Evolutionary conservation across 2,113 vertebrate species (phyloP).

Genomic region (Triplophysa dalaica): DNA sequence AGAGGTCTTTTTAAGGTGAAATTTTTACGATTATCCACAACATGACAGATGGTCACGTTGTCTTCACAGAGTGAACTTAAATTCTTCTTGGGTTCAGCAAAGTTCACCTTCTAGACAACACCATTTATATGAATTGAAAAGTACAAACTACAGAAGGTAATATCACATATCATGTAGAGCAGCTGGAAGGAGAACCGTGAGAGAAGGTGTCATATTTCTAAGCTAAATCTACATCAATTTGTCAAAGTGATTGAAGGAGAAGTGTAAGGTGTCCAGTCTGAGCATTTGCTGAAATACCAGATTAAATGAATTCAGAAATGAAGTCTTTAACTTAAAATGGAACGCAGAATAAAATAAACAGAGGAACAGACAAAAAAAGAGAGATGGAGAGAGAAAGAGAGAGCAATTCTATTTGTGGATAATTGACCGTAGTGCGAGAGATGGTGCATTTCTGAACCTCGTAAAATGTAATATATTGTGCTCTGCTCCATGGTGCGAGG

Average conservation of each 20-base stretch:
- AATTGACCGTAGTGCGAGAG: slow-evolving; percentile 58
- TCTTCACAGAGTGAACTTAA: slow-evolving; percentile 30
- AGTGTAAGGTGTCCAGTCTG: slow-evolving; percentile 42
- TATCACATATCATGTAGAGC: slow-evolving; percentile 45
- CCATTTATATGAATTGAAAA: slow-evolving; percentile 43
- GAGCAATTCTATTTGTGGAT: slow-evolving; percentile 60
- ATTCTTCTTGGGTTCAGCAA: slow-evolving; percentile 34
- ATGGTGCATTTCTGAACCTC: slow-evolving; percentile 64
- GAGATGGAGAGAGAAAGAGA: slow-evolving; percentile 39
- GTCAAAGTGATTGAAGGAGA: slow-evolving; percentile 43
- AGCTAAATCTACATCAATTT: slow-evolving; percentile 42
- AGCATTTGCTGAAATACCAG: background rate
- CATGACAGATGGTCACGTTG: slow-evolving; percentile 35
- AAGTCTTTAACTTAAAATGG: slow-evolving; percentile 22
- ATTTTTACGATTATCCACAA: slow-evolving; percentile 25
- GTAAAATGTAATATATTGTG: slow-evolving; percentile 79
- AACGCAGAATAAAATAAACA: slow-evolving; percentile 24
- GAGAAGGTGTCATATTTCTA: slow-evolving; percentile 40
- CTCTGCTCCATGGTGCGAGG: slow-evolving; percentile 66
- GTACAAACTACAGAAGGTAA: slow-evolving; percentile 47
- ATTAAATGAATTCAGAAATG: slow-evolving; percentile 21
- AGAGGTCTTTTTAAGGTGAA: slow-evolving; percentile 32
- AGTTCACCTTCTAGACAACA: slow-evolving; percentile 38
- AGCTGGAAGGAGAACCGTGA: slow-evolving; percentile 31
- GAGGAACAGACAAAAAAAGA: slow-evolving; percentile 1